A percentile compares a stretch with the other conserved stretches of the same genome.
Conservation (phyloP, 2,113 vertebrate species). For the Guaruba guarouba region DNA sequence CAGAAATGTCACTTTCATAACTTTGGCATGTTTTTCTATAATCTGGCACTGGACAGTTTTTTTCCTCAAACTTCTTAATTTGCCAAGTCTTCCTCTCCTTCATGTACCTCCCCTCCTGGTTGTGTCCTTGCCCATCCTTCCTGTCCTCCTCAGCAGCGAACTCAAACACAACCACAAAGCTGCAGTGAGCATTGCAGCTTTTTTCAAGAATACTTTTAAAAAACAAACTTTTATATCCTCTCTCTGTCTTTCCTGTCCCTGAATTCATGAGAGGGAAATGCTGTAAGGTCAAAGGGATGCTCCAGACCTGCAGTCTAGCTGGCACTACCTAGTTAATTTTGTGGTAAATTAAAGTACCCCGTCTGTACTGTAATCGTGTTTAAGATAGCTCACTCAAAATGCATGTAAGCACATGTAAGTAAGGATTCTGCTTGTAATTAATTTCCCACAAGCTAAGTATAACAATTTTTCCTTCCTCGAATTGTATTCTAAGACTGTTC, state of each 20-base stretch:
- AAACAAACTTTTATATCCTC: background rate
- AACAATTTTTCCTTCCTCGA: background rate
- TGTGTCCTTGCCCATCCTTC: rapidly evolving
- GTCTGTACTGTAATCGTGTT: background rate
- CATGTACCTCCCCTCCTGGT: background rate
- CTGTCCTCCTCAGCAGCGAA: background rate
- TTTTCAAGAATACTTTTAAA: background rate
- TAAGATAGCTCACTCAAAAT: background rate
- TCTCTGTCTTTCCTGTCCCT: background rate
- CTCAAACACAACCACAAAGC: background rate
- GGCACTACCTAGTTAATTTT: background rate
- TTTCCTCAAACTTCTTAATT: background rate
- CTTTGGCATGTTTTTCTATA: background rate
- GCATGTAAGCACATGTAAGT: background rate
- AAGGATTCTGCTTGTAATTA: background rate
- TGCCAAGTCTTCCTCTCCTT: background rate
- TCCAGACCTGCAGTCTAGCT: background rate
- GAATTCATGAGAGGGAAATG: background rate
- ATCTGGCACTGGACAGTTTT: rapidly evolving
- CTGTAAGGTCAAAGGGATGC: background rate
- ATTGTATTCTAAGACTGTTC: background rate
- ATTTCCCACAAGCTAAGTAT: background rate
- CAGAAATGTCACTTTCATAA: background rate
- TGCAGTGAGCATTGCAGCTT: background rate
- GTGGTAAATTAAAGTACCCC: background rate